Base-by-base conservation (phyloP, 2,113 vertebrate genomes). In the Indri indri region DNA sequence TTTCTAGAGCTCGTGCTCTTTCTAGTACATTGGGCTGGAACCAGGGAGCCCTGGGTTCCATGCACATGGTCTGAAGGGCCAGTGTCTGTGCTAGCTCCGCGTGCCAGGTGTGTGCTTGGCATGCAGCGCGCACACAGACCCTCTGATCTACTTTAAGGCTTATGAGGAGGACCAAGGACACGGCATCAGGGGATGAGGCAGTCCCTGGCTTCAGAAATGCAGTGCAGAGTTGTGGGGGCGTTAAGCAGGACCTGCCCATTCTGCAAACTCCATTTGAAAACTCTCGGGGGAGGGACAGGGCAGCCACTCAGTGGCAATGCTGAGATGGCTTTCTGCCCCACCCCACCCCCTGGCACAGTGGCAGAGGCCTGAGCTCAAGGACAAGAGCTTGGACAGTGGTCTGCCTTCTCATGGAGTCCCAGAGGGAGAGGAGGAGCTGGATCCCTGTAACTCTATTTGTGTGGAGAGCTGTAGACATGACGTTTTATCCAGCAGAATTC, bases 401-500 rank as follows among this genome's bases (percentile, higher is more conserved):
- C 71, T 76, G 6, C 59, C 50, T 66, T 70, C 42, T 37, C 0
- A 0, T 23, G n/a, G 37, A 42, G 27, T n/a, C 34, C 4, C 8
- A 11, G 27, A 50, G 18, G 10, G n/a, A 34, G 30, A 13, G 3
- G 12, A 83, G 45, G 23, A 2, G 6, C 70, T 9, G 66, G 37
- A 13, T 40, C 85, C 32, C 66, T 65, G 13, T 18, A 20, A 59
- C 22, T 70, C 40, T 18, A 25, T 79, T 85, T 42, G 47, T 71
- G 59, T 5, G 25, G 59, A 97, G 59, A 61, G 34, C 65, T 91
- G 42, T 4, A 37, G 79, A 93, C 90, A 83, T 27, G 59, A 87
- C 65, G 50, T 94, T 95, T 47, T 63, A 87, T 80, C 88, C 82
- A 80, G 52, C 25, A 81, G 87, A 76, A 20, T 57, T 96, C 93